Conservation (phyloP, 2,113 vertebrate species). For the Neogobius melanostomus region DNA sequence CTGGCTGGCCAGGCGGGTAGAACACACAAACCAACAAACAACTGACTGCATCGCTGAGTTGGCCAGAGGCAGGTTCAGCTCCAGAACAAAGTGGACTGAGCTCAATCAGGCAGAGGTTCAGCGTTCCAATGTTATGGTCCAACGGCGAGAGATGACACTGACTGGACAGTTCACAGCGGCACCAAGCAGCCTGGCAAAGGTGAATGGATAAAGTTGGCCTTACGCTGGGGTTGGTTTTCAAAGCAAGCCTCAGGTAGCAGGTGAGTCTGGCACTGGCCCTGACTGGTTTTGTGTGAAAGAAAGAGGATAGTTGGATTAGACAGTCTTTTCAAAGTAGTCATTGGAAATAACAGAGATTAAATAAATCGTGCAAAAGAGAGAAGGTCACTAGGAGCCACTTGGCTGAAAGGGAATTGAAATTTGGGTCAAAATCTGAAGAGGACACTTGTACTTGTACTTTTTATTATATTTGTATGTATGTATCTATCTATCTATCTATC, state of each 20-base stretch:
- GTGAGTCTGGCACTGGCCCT: not conserved
- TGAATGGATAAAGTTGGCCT: constrained; percentile 8
- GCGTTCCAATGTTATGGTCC: not conserved
- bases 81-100: constrained; percentile 1
- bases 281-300: not conserved
- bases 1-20: not conserved
- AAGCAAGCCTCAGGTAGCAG: not conserved
- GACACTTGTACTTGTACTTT: not conserved
- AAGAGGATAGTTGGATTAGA: not conserved
- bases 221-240: not conserved
- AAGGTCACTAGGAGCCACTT: not conserved
- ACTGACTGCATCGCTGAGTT: not conserved
- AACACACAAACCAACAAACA: constrained; percentile 4
- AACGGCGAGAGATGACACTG: not conserved
- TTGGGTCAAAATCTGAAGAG: not conserved
- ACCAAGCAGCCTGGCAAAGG: constrained; percentile 6
- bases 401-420: not conserved
- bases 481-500: not conserved
- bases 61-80: not conserved
- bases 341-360: not conserved
- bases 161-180: constrained; percentile 8
- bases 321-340: not conserved
- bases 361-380: not conserved
- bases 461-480: not conserved
- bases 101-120: constrained; percentile 7